Conservation (phyloP, 2,888 invertebrate species). For the Alitta virens region DNA sequence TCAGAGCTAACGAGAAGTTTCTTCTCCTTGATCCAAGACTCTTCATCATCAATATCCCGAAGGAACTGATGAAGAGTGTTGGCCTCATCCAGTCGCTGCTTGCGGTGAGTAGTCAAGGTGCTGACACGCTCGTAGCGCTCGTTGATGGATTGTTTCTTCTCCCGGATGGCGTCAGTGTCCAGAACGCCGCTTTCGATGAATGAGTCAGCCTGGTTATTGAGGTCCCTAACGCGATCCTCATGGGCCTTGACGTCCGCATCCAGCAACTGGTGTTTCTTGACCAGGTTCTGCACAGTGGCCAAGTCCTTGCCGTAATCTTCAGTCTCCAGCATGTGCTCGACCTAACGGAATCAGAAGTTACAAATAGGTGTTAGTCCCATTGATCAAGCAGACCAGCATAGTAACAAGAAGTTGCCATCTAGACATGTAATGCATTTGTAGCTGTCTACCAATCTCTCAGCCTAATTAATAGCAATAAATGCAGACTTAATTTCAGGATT, state of each 20-base stretch:
- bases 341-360: too few species aligned
- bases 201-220: conserved; percentile 95
- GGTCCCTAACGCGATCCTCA: conserved; percentile 70
- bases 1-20: conserved; percentile 94
- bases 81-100: conserved; percentile 90
- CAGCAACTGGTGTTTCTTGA: conserved; percentile 85
- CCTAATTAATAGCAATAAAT: too few species aligned
- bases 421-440: too few species aligned
- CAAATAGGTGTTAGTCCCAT: too few species aligned
- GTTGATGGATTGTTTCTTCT: conserved; percentile 92
- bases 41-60: conserved; percentile 98
- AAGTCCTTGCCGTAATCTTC: conserved; percentile 98
- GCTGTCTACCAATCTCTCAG: too few species aligned
- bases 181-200: conserved; percentile 86
- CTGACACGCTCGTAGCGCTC: conserved; percentile 88
- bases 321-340: conserved; percentile 86
- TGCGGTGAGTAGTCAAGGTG: conserved; percentile 86
- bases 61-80: conserved; percentile 99
- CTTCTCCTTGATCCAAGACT: conserved; percentile 99
- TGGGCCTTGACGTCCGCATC: conserved; percentile 96
- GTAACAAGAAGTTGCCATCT: too few species aligned
- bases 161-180: conserved; percentile 88
- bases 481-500: too few species aligned
- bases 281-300: conserved; percentile 95
- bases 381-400: too few species aligned